phyloP scores from a whole-genome alignment of 2,113 vertebrate species.

The Lophotis ruficrista region DNA sequence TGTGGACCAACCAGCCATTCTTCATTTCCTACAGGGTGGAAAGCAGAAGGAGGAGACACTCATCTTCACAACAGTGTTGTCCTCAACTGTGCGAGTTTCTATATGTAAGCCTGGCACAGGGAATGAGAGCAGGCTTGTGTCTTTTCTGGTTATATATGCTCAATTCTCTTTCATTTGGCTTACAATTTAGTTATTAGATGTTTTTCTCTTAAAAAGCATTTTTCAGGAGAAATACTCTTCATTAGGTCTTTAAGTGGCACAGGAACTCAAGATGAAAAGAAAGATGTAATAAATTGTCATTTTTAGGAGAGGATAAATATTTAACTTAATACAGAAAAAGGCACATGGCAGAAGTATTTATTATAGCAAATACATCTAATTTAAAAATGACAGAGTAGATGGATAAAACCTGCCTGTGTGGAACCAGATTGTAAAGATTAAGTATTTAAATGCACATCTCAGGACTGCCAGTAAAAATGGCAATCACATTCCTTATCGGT shows the following conservation, averaged over 20 bases:
- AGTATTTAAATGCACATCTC: background rate
- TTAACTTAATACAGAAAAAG: background rate
- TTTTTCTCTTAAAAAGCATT: background rate
- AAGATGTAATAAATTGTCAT: background rate
- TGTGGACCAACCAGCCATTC: conserved; percentile 3
- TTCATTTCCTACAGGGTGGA: conserved; percentile 4
- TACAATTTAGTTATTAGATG: background rate
- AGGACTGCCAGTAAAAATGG: conserved; percentile 5
- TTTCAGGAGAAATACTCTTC: background rate
- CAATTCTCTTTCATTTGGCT: background rate
- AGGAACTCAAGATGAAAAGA: background rate
- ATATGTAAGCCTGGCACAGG: background rate
- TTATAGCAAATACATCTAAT: background rate
- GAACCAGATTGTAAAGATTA: conserved; percentile 29
- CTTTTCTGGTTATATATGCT: background rate
- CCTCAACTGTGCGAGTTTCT: background rate
- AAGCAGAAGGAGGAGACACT: background rate
- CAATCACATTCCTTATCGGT: background rate
- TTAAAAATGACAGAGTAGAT: background rate
- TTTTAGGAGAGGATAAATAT: background rate
- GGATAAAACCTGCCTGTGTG: background rate
- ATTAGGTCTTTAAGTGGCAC: background rate
- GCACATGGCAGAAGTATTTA: background rate
- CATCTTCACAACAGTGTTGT: background rate
- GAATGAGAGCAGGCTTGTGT: background rate